A percentile compares a stretch with the other conserved stretches of the same genome.
Conservation (phyloP, 2,113 vertebrate species). For the Psettodes erumei region DNA sequence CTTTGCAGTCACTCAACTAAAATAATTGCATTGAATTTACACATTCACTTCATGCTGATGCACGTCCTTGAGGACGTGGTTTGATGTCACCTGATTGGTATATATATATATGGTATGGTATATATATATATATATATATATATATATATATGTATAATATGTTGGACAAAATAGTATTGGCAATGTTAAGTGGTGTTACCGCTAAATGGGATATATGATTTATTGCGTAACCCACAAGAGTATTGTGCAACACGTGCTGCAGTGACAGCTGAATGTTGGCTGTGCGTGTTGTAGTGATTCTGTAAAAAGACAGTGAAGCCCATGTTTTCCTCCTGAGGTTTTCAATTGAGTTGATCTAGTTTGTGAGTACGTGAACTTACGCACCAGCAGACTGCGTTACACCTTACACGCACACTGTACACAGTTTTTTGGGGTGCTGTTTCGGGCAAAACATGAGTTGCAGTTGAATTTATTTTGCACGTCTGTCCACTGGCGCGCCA, state of each 20-base stretch:
- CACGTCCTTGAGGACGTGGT: background rate
- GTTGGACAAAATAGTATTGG: background rate
- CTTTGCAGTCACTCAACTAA: too few species aligned
- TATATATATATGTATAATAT: too few species aligned
- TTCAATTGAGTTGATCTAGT: slow-evolving; percentile 18
- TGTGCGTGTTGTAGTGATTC: slow-evolving; percentile 26
- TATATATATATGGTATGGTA: too few species aligned
- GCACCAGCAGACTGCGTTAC: background rate
- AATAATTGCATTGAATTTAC: background rate
- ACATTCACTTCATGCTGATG: background rate
- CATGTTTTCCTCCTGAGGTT: slow-evolving; percentile 37
- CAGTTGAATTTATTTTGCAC: background rate
- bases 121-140: too few species aligned
- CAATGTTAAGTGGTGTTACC: too few species aligned
- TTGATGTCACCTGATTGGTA: background rate
- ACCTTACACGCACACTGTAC: too few species aligned
- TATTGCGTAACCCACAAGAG: slow-evolving; percentile 5
- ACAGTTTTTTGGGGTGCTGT: too few species aligned
- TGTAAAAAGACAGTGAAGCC: slow-evolving; percentile 21
- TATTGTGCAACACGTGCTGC: slow-evolving; percentile 33
- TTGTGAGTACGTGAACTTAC: background rate
- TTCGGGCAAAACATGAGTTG: background rate
- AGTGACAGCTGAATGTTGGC: background rate
- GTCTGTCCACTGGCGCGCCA: background rate
- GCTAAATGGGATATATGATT: background rate